These are phyloP conservation scores for Empis livida DNA, from an alignment of 2,888 invertebrate species.

Conservation along the genomic window DNA sequence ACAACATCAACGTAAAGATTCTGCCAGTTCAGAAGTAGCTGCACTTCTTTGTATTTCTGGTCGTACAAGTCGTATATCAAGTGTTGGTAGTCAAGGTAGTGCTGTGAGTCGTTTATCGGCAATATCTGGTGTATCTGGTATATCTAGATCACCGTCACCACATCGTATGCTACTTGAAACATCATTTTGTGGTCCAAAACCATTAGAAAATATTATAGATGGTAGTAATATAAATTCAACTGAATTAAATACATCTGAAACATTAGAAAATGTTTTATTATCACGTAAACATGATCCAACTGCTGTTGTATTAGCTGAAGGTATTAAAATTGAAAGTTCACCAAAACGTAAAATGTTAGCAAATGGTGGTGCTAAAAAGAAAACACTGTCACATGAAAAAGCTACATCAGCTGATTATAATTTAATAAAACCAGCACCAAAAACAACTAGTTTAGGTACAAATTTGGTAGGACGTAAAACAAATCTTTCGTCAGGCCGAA, in stretches of 20 bases:
- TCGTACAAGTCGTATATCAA: constrained; percentile 67
- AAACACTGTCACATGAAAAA: constrained; percentile 4
- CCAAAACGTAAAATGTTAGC: constrained; percentile 20
- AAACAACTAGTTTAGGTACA: constrained; percentile 5
- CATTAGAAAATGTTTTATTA: constrained; percentile 43
- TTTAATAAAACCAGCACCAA: constrained; percentile 8
- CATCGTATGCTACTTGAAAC: constrained; percentile 83
- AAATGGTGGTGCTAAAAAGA: constrained; percentile 21
- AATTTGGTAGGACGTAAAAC: constrained; percentile 12
- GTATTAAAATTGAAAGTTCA: constrained; percentile 39
- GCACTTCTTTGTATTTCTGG: constrained; percentile 62
- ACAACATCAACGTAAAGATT: constrained; percentile 55
- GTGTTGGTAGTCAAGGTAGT: constrained; percentile 69
- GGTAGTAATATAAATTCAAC: constrained; percentile 38
- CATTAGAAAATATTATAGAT: constrained; percentile 42
- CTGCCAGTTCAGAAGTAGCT: constrained; percentile 64
- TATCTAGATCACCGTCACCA: constrained; percentile 71
- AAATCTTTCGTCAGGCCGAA: constrained; percentile 11
- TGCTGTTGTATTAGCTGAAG: constrained; percentile 49
- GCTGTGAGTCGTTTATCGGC: constrained; percentile 45
- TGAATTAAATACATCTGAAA: constrained; percentile 40
- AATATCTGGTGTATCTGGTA: constrained; percentile 40
- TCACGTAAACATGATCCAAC: constrained; percentile 52
- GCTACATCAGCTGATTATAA: constrained; percentile 7
- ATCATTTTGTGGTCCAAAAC: constrained; percentile 79